Evolutionary conservation across 2,888 invertebrate genomes (phyloP).

Genomic region (Octonoba sinensis): DNA sequence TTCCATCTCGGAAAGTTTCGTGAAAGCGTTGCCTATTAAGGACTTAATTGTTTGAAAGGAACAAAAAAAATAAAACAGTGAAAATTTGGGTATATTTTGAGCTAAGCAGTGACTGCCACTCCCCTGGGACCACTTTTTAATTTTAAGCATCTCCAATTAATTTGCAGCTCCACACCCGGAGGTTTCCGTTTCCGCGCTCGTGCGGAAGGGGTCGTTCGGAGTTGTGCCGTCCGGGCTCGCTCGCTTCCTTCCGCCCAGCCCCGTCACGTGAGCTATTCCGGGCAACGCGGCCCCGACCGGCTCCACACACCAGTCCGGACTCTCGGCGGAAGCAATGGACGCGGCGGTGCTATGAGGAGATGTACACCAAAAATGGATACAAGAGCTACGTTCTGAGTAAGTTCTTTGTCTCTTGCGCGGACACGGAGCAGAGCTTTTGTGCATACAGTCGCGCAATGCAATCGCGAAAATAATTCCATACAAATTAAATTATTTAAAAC

Average conservation of each 20-base stretch:
- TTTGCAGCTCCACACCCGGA: not conserved
- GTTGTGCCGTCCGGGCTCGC: conserved; percentile 38
- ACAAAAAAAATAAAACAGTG: too few species aligned
- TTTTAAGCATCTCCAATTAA: not conserved
- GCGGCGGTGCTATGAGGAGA: conserved; percentile 35
- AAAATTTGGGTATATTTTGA: too few species aligned
- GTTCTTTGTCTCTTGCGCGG: not conserved
- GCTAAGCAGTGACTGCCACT: too few species aligned
- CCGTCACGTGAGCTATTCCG: conserved; percentile 54
- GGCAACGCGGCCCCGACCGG: conserved; percentile 1
- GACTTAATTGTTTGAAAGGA: too few species aligned
- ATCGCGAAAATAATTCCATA: too few species aligned
- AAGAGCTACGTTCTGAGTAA: conserved; percentile 45
- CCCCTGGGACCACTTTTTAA: not conserved
- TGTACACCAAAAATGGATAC: conserved; percentile 52
- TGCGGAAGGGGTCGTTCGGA: conserved; percentile 1
- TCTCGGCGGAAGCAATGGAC: not conserved
- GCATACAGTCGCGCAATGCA: too few species aligned
- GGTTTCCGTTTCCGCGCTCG: not conserved
- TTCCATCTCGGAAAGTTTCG: too few species aligned
- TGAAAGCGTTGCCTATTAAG: too few species aligned
- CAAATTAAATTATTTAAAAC: too few species aligned
- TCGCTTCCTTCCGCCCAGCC: conserved; percentile 44
- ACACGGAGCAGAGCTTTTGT: too few species aligned
- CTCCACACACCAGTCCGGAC: not conserved